phyloP scores from a whole-genome alignment of 2,888 invertebrate genomes.

The Sipha maydis region DNA sequence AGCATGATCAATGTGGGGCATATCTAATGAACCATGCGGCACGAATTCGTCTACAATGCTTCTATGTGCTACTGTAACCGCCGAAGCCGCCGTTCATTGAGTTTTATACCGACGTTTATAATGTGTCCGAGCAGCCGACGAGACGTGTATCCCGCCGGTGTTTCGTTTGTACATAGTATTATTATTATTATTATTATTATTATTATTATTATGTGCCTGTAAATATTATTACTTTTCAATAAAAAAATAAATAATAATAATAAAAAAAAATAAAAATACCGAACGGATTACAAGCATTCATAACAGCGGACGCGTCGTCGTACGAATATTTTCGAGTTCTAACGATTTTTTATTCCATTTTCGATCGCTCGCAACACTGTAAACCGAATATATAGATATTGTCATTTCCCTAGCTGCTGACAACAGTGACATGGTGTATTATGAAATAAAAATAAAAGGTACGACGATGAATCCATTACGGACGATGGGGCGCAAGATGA shows the following conservation, averaged over 20 bases:
- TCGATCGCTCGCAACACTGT: too few species aligned
- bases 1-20: conserved; percentile 64
- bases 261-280: neutral
- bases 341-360: neutral
- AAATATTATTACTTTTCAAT: neutral
- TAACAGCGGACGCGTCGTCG: neutral
- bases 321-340: neutral
- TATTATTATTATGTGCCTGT: neutral
- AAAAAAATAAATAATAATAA: too few species aligned
- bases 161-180: conserved; percentile 27
- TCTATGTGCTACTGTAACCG: conserved; percentile 13
- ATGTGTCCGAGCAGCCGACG: conserved; percentile 42
- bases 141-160: neutral
- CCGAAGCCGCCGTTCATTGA: conserved; percentile 57
- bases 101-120: conserved; percentile 52
- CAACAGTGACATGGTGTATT: too few species aligned
- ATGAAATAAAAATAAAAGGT: neutral
- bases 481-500: too few species aligned
- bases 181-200: neutral
- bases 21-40: conserved; percentile 64
- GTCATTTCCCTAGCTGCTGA: too few species aligned
- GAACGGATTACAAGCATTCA: neutral
- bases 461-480: neutral
- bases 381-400: too few species aligned
- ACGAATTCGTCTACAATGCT: conserved; percentile 62